Evolutionary conservation across 1,140 invertebrate species (phyloP), one percentile per base, ranked within the genome.

Genomic region (Tribolium castaneum): DNA sequence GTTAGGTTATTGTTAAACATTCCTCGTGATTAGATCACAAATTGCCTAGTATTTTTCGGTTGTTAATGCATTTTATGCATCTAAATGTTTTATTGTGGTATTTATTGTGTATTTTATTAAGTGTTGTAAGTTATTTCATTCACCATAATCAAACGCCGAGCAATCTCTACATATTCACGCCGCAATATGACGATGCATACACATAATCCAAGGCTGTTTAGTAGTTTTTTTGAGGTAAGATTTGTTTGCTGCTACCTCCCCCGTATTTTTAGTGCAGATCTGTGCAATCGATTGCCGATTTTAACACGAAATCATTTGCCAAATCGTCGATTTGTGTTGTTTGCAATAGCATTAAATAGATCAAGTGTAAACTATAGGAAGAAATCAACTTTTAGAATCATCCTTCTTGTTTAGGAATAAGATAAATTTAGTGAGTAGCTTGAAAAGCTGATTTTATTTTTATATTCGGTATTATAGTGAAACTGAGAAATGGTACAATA

Each of bases 11-110:
- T 76, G 75, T 76, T 71, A 77, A 79, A 84, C 83, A 84, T 84
- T 84, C 83, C 82, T 70, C 78, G 79, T 82, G 83, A 84, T 84
- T 82, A 80, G 80, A 81, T 82, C 78, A 80, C 79, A 72, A 66
- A 66, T 12, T 50, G 70, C 49, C 16, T 51, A 78, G 75, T 80
- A 79, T 78, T 83, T 78, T 84, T 78, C 78, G 78, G 75, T 84
- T 83, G 82, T 84, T 83, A 79, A 82, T 82, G 81, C 80, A 82
- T 83, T 82, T 79, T 77, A 82, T 83, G 82, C 82, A 84, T 80
- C 79, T 84, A 81, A 77, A 83, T 81, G 77, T 83, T 81, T 80
- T 82, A 81, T 82, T 73, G 52, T 73, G 52, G 52, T 73, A 73
- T 73, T 73, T 73, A 73, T 73, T 73, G 50, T 72, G 70, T 73